Base-by-base conservation (phyloP, 2,113 vertebrate species). In the Nannobrachium achirus region DNA sequence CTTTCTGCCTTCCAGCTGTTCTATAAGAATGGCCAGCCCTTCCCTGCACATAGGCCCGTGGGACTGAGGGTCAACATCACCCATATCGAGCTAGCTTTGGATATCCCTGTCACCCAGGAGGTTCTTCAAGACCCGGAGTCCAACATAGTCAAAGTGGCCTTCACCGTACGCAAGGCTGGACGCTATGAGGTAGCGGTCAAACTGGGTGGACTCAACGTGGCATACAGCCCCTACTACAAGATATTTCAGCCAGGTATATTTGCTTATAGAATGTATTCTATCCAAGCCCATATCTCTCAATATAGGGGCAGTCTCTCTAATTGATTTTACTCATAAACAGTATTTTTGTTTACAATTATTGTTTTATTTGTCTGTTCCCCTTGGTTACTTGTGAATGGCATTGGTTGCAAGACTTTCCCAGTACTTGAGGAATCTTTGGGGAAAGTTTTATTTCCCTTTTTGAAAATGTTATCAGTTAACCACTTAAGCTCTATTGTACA, bases 21-120 rank as follows among this genome's bases (percentile, higher is more conserved):
- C 78, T 98, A 98, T 78, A 99, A 99, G 88, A 99, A 99, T 2
- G 96, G 98, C 45, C 97, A 98, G 62, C 96, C 98, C 38, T 98
- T 98, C 83, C 95, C 97, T 0, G 94, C 95, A 50, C 93, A 95
- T 82, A 91, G 95, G 60, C 95, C 95, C 10, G 95, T 97, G 71
- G 95, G 95, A 56, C 89, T 98, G n/a, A 93, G 93, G 87, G 94
- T 99, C 82, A 95, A 95, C 89, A 98, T 99, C 88, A 95, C 95
- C 60, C 98, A 99, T 18, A 93, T 96, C 19, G 98, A 99, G 87
- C 75, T 99, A 88, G 95, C 95, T 66, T 89, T 98, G 83, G 97
- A 99, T 80, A 96, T 99, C 84, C 97, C 98, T 56, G 95, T 98
- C 63, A 98, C 98, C 63, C 95, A 98, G 87, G 98, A 99, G 82